A percentile compares a stretch with the other conserved stretches of the same genome.
phyloP scores from a whole-genome alignment of 2,113 vertebrate species.

The Sinocyclocheilus grahami region DNA sequence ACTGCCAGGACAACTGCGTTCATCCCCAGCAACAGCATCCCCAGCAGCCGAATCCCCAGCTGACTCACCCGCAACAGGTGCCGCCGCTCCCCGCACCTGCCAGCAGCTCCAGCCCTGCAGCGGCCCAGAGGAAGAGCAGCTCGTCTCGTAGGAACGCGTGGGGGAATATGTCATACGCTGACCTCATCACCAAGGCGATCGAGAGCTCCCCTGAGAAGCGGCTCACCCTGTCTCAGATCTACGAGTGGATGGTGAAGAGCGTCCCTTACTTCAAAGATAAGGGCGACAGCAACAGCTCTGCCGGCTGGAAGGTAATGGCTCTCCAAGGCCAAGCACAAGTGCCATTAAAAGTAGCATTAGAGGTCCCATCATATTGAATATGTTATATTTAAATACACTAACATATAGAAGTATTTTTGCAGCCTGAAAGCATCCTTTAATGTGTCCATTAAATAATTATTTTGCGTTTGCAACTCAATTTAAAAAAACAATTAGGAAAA shows the following conservation, averaged over 20 bases:
- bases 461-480: neutral
- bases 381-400: neutral
- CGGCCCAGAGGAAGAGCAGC: conserved; percentile 87
- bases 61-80: conserved; percentile 70
- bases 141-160: conserved; percentile 94
- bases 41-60: conserved; percentile 55
- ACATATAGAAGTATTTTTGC: no score
- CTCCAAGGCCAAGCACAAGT: neutral
- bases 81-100: conserved; percentile 67
- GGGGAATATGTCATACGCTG: conserved; percentile 97
- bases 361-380: no score
- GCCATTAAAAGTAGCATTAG: neutral
- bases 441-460: neutral
- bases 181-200: conserved; percentile 96
- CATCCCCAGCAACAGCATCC: conserved; percentile 64
- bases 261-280: conserved; percentile 99
- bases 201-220: conserved; percentile 95
- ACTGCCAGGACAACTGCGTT: conserved; percentile 67
- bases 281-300: conserved; percentile 73
- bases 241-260: conserved; percentile 98
- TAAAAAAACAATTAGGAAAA: no score
- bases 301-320: conserved; percentile 90
- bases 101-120: conserved; percentile 61
- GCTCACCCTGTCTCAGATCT: conserved; percentile 94
- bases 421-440: neutral